These are phyloP conservation scores for Poeciliopsis turrubarensis DNA, from an alignment of 2,113 vertebrate genomes.

Conservation along the genomic window DNA sequence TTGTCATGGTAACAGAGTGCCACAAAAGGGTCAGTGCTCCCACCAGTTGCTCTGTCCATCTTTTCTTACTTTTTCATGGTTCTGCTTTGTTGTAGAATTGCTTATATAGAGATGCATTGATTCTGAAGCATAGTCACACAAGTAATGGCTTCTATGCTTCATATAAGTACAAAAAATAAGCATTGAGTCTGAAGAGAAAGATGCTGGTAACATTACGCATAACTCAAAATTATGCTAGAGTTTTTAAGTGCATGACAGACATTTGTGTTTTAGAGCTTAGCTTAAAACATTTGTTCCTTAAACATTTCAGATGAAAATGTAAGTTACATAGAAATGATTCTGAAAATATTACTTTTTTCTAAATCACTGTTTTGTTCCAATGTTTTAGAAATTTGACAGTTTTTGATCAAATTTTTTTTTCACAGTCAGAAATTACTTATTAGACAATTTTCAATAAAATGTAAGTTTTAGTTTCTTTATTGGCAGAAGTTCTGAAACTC, in stretches of 20 bases:
- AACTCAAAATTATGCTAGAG: conserved; percentile 12
- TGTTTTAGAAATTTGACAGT: background rate
- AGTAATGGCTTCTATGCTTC: conserved; percentile 15
- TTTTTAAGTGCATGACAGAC: background rate
- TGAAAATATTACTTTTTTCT: background rate
- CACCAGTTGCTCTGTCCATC: conserved; percentile 9
- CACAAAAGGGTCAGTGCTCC: conserved; percentile 32
- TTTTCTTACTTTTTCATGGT: conserved; percentile 24
- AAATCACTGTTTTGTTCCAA: background rate
- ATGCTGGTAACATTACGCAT: background rate
- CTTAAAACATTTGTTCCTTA: background rate
- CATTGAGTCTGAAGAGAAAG: background rate
- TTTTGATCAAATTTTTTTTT: background rate
- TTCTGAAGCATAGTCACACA: background rate
- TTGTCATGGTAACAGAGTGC: conserved; percentile 8
- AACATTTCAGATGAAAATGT: background rate
- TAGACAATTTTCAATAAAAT: background rate
- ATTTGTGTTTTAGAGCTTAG: background rate
- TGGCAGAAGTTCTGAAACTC: no score
- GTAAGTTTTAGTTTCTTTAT: no score
- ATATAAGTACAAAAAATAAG: conserved; percentile 7
- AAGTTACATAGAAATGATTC: background rate
- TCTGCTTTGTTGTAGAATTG: conserved; percentile 27
- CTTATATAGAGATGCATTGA: conserved; percentile 4
- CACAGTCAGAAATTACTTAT: background rate